These are phyloP conservation scores for Acanthurus lineatus DNA, from an alignment of 2,797 vertebrate genomes.

Conservation along the genomic window DNA sequence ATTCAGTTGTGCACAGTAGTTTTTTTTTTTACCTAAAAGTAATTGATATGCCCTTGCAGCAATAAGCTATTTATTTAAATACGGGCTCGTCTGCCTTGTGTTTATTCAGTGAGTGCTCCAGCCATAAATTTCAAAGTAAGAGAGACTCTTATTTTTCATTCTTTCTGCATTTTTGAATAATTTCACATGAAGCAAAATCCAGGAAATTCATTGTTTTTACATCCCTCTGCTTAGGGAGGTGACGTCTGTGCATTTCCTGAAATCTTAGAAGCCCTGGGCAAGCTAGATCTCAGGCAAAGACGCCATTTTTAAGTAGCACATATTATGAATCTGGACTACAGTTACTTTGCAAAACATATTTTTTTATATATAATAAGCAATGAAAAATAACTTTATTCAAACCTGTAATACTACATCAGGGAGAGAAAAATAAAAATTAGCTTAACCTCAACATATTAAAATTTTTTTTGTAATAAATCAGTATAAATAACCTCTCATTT, in stretches of 20 bases:
- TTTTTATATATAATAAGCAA: no score
- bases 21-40: constrained; percentile 15
- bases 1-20: background rate
- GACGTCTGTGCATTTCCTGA: no score
- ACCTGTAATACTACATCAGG: no score
- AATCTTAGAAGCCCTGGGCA: no score
- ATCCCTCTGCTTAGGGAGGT: no score
- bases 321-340: background rate
- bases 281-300: no score
- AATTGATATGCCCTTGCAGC: constrained; percentile 53
- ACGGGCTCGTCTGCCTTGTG: constrained; percentile 7
- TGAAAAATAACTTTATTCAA: background rate
- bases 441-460: background rate
- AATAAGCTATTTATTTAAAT: constrained; percentile 48
- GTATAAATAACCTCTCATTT: background rate
- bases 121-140: background rate
- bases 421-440: background rate
- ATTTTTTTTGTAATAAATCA: background rate
- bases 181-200: background rate
- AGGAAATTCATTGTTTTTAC: background rate
- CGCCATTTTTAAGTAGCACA: background rate
- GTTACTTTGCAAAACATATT: background rate
- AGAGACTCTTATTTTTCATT: constrained; percentile 4
- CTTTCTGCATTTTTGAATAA: background rate
- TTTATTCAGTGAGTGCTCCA: constrained; percentile 12